phyloP scores from a whole-genome alignment of 1,140 invertebrate genomes.

The Pemphigus obesinymphae region DNA sequence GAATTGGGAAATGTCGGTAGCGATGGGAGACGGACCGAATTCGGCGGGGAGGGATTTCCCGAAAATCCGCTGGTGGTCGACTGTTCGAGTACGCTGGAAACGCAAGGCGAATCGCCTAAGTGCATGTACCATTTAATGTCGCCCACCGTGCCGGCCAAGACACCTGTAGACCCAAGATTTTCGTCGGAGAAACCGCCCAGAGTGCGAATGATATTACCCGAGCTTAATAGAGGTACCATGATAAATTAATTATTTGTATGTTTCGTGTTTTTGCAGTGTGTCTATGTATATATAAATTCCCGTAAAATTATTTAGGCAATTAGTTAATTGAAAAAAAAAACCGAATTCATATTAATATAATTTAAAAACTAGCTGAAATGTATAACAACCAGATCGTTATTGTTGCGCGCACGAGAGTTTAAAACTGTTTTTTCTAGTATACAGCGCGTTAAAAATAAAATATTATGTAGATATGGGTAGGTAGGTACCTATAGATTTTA shows the following conservation, averaged over 20 bases:
- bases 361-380: no score
- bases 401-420: background rate
- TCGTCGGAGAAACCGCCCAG: background rate
- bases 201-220: slow-evolving; percentile 44
- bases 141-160: background rate
- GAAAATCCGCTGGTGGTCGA: slow-evolving; percentile 13
- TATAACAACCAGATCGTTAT: background rate
- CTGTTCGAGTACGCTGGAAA: slow-evolving; percentile 30
- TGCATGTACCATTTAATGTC: slow-evolving; percentile 26
- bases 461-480: no score
- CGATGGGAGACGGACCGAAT: background rate
- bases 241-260: background rate
- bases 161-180: slow-evolving; percentile 22
- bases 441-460: background rate
- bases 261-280: background rate
- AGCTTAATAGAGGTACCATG: slow-evolving; percentile 46
- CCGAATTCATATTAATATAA: background rate
- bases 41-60: background rate
- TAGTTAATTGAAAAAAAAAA: background rate
- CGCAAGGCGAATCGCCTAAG: slow-evolving; percentile 17
- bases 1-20: background rate
- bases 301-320: background rate
- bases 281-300: background rate
- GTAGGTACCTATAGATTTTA: no score
- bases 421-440: background rate